Base-by-base conservation (phyloP, 1,140 invertebrate genomes). In the Matsumurasca onukii region DNA sequence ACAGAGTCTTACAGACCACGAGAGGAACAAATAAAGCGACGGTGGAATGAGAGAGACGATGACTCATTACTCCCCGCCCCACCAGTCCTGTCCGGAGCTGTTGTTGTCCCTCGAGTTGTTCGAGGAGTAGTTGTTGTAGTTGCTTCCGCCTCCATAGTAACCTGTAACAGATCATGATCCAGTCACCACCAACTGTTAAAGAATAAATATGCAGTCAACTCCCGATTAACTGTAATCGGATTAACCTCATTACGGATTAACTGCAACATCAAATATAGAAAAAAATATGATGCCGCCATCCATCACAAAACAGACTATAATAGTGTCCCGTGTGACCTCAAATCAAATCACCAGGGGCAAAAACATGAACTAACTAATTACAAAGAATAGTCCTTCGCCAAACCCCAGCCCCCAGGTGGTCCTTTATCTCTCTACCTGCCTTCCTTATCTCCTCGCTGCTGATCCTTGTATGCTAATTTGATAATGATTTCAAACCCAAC, bases 1-100 rank as follows among this genome's bases (percentile, higher is more conserved):
- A 27, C 15, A 13, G 55, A 27, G 24, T 9, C 49, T 52, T 24
- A 52, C 20, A 52, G 5, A 52, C 55, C 55, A 59, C 55, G 25
- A 59, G 55, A 59, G 55, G 55, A 59, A 59, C 55, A 59, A 59
- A 59, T 27, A 59, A 59, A 59, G 55, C 55, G 55, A 27, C 25
- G 55, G 55, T 59, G 55, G 55, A 59, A 59, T 59, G 55, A 59
- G 55, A 59, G 55, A 59, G 55, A 24, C 12, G 3, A 29, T 12
- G 55, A 13, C 22, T 27, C 9, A 27, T 29, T 59, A 59, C 55
- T 59, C 24, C 5, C n/a, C n/a, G n/a, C 30, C 55, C 55, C 55
- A 59, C 55, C 55, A 59, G 55, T 59, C 55, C 22, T 59, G 2
- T 22, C 55, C 55, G 3, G 5, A 20, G 3, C 15, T 22, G 55